Conservation (phyloP, 2,113 vertebrate genomes). For the Zosterops borbonicus region DNA sequence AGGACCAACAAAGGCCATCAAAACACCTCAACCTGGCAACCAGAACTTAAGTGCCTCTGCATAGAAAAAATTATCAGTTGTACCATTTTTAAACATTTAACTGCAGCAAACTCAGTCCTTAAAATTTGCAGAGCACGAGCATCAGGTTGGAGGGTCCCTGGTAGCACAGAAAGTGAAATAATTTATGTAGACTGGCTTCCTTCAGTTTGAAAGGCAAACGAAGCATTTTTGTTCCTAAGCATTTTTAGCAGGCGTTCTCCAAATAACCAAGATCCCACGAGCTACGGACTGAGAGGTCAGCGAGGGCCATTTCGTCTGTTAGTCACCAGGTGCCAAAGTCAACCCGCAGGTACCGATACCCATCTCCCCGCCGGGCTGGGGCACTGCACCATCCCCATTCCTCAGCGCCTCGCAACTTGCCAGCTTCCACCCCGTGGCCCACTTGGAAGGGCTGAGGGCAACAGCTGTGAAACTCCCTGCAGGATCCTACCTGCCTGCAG, state of each 20-base stretch:
- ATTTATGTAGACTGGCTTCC: accelerated
- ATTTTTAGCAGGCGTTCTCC: background rate
- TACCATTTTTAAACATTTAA: background rate
- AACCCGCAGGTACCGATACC: background rate
- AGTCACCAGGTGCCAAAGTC: background rate
- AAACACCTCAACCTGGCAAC: background rate
- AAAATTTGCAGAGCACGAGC: accelerated
- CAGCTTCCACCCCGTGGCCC: background rate
- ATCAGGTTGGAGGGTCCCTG: background rate
- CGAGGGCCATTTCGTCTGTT: background rate
- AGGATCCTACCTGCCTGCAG: background rate
- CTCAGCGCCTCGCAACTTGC: background rate
- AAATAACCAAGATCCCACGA: background rate
- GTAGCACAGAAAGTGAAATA: background rate
- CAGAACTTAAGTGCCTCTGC: accelerated
- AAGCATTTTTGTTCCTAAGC: background rate
- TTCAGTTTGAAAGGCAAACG: accelerated
- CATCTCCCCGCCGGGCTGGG: background rate
- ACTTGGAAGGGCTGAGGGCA: background rate
- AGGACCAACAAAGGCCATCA: background rate
- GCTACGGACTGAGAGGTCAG: accelerated
- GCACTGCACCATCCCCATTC: background rate
- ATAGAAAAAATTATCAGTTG: background rate
- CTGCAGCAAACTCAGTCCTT: background rate
- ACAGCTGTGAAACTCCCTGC: background rate